These are phyloP conservation scores for Cairina moschata DNA, from an alignment of 2,113 vertebrate genomes.

Conservation along the genomic window DNA sequence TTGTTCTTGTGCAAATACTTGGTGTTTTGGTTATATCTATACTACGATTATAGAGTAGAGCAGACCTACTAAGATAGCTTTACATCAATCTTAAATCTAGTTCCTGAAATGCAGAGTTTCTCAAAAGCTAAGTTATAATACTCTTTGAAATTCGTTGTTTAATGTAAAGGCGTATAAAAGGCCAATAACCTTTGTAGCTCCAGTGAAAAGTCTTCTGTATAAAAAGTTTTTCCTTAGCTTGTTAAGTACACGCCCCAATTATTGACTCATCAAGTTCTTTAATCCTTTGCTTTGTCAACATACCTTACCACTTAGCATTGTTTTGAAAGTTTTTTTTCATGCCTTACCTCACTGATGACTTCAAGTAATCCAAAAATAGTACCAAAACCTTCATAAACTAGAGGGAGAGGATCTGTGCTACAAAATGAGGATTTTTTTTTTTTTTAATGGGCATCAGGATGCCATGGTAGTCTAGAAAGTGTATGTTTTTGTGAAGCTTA, in stretches of 20 bases:
- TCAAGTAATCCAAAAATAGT: neutral
- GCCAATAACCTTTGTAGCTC: neutral
- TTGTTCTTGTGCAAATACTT: neutral
- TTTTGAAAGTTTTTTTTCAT: neutral
- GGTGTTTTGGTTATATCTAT: neutral
- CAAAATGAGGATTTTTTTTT: neutral
- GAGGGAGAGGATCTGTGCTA: neutral
- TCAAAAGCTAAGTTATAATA: neutral
- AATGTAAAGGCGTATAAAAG: neutral
- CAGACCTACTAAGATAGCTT: neutral
- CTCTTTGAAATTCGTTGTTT: neutral
- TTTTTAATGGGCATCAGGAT: neutral
- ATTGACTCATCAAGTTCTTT: neutral
- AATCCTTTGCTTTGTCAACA: neutral
- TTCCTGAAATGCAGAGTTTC: neutral
- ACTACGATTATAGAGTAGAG: neutral
- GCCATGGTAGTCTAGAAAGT: neutral
- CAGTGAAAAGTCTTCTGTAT: neutral
- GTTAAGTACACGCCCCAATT: neutral
- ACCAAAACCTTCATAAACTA: neutral
- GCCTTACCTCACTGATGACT: neutral
- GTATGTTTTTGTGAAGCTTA: neutral
- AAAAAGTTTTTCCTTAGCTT: neutral
- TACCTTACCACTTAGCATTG: neutral
- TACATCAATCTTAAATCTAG: neutral